Base-by-base conservation (phyloP, 2,113 vertebrate genomes). In the Melanostigma gelatinosum region DNA sequence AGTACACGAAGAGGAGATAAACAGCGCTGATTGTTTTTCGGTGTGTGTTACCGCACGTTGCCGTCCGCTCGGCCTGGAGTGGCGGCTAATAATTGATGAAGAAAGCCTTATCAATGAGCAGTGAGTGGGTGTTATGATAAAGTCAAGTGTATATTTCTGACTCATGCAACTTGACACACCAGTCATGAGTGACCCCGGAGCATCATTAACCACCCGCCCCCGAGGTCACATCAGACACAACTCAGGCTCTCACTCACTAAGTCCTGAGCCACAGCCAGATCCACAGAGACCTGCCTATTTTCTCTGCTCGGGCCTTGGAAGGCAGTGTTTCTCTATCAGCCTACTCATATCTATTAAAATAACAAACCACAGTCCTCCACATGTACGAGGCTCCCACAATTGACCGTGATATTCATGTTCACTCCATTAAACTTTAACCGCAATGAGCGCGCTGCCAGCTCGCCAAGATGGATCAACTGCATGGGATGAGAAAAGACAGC, bases 271-370 rank as follows among this genome's bases (percentile, higher is more conserved):
- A 72, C 80, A 88, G 82, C 87, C 86, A 83, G 87, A 90, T 88
- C 91, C 85, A 66, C 88, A 87, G 90, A 92, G 92, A 90, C 88
- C 85, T 71, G 88, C 89, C 88, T 92, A 89, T 93, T 91, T 93
- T 94, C 86, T 92, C 90, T 92, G 75, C 71, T 80, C 40, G 16
- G 72, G 87, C 69, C 85, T 82, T 75, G 80, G 73, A 91, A 88
- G 85, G 88, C 90, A 54, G 40, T 57, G 82, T 83, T 91, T 92
- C 90, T 90, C 80, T 91, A 88, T 91, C 92, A 73, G 84, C 87
- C 85, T 79, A 79, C 90, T 91, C 90, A 71, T 89, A 93, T 93
- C 87, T 93, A 75, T 80, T 88, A 85, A 77, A 93, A 91, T 89
- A 94, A 93, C 92, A 94, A 94, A 90, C 87, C 88, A 18, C 83